Percentiles rank a stretch among this genome's conserved stretches.
These are phyloP conservation scores for Nymphalis polychloros DNA, from an alignment of 2,888 invertebrate species.

Conservation along the genomic window DNA sequence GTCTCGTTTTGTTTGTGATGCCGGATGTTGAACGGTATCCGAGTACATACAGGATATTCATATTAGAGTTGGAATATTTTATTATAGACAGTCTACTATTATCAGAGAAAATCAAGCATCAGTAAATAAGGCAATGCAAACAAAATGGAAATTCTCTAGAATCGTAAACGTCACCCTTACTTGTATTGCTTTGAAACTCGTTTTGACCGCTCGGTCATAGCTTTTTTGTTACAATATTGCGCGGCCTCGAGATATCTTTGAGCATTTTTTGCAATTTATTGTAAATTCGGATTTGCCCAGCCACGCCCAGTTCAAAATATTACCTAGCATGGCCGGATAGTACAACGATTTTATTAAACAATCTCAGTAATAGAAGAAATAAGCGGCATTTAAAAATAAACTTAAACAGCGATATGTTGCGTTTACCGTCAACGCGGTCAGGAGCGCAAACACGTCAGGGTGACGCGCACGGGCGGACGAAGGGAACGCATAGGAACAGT, in stretches of 20 bases:
- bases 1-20: too few relatives aligned
- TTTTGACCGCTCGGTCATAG: too few relatives aligned
- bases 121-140: constrained; percentile 9
- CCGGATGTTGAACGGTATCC: constrained; percentile 16
- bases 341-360: too few relatives aligned
- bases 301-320: too few relatives aligned
- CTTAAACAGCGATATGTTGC: background rate
- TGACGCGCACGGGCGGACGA: background rate
- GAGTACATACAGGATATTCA: constrained; percentile 20
- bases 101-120: constrained; percentile 17
- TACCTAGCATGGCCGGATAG: too few relatives aligned
- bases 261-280: too few relatives aligned
- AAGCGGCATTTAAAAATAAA: background rate
- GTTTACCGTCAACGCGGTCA: too few relatives aligned
- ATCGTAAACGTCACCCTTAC: background rate
- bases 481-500: background rate
- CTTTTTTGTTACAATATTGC: too few relatives aligned
- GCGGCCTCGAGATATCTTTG: too few relatives aligned
- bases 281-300: too few relatives aligned
- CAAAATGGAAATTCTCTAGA: background rate
- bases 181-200: background rate
- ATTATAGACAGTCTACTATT: constrained; percentile 18
- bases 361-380: too few relatives aligned
- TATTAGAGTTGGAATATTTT: constrained; percentile 26
- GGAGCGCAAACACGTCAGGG: too few relatives aligned